phyloP scores from a whole-genome alignment of 2,888 invertebrate genomes.

The Polylopha cassiicola region DNA sequence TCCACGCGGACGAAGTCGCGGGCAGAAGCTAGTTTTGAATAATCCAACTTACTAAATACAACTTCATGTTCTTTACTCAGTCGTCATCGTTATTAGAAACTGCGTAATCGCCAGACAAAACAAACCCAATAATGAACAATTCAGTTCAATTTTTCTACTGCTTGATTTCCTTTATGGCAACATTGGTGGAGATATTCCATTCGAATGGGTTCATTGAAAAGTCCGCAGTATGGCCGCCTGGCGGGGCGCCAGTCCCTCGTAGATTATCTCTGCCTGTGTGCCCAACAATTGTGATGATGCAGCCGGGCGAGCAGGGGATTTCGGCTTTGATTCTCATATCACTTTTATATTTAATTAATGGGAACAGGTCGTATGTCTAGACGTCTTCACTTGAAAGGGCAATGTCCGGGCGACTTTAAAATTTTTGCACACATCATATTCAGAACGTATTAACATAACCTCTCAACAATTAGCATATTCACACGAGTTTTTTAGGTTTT shows the following conservation, averaged over 20 bases:
- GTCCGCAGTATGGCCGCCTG: constrained; percentile 71
- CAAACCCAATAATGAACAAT: constrained; percentile 33
- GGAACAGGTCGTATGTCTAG: constrained; percentile 1
- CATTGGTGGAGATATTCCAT: constrained; percentile 73
- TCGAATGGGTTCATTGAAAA: constrained; percentile 73
- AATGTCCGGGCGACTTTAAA: too few species aligned
- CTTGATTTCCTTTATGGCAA: constrained; percentile 71
- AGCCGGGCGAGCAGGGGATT: constrained; percentile 37
- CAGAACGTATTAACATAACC: too few species aligned
- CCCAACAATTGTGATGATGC: constrained; percentile 69
- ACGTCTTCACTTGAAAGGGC: neutral
- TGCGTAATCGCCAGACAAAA: constrained; percentile 9
- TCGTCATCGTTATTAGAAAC: neutral
- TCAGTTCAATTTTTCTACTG: constrained; percentile 56
- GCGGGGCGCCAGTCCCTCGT: constrained; percentile 59
- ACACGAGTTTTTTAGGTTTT: too few species aligned
- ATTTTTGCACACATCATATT: too few species aligned
- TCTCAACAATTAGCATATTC: too few species aligned
- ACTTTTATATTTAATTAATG: constrained; percentile 42
- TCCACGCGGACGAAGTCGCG: too few species aligned
- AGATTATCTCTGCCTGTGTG: constrained; percentile 66
- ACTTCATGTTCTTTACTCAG: neutral
- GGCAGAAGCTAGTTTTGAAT: too few species aligned
- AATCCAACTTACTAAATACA: too few species aligned
- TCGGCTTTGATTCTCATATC: constrained; percentile 49